phyloP scores from a whole-genome alignment of 2,797 vertebrate species.

The Crenuchus spilurus region DNA sequence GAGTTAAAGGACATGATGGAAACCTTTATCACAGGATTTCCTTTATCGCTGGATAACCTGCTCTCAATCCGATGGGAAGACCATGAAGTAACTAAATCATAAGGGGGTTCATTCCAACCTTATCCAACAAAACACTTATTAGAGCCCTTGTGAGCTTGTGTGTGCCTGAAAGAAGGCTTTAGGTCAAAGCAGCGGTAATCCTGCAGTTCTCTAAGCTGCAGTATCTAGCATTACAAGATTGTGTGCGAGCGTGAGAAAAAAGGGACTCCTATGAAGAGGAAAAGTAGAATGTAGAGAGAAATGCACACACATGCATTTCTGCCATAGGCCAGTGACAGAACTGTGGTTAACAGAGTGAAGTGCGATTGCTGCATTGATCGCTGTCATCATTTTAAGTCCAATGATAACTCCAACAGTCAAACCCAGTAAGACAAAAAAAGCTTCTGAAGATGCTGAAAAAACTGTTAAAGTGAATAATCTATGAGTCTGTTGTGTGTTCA shows the following conservation, averaged over 20 bases:
- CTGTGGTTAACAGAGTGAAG: not conserved
- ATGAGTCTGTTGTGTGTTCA: too few species aligned
- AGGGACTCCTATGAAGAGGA: not conserved
- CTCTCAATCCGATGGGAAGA: not conserved
- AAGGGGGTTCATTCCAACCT: slow-evolving; percentile 1
- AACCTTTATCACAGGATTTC: slow-evolving; percentile 14
- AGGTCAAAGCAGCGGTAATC: slow-evolving; percentile 10
- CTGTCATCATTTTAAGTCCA: not conserved
- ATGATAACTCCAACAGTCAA: not conserved
- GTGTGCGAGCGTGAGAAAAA: not conserved
- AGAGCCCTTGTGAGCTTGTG: slow-evolving; percentile 6
- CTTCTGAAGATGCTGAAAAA: not conserved
- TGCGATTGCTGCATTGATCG: not conserved
- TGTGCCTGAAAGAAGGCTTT: not conserved
- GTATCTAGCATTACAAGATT: not conserved
- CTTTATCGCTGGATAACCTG: slow-evolving; percentile 9
- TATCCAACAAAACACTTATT: slow-evolving; percentile 2
- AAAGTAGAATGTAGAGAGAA: not conserved
- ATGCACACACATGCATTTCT: not conserved
- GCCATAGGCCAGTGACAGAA: not conserved
- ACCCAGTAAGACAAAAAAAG: not conserved
- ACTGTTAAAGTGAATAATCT: too few species aligned
- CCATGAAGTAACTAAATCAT: not conserved
- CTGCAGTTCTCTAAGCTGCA: not conserved
- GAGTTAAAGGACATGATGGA: slow-evolving; percentile 8